Conservation (phyloP, 2,797 vertebrate species). For the Hippoglossus hippoglossus region DNA sequence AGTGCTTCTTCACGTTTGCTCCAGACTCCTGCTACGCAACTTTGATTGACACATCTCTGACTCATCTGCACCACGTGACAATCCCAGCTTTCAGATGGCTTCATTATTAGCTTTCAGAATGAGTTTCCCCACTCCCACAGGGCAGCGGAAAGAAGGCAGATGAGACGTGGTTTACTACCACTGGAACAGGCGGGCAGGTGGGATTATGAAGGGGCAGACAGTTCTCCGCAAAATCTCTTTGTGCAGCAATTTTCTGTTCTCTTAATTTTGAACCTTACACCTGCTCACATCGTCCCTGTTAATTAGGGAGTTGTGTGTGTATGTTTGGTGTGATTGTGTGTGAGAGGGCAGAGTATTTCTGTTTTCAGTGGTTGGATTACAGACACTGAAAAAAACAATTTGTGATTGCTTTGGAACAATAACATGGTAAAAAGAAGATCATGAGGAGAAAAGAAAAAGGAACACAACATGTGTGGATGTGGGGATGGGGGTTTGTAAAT, state of each 20-base stretch:
- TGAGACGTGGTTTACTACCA: constrained; percentile 25
- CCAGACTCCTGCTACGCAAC: no score
- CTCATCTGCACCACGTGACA: constrained; percentile 1
- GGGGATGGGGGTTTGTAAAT: not conserved
- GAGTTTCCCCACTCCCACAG: constrained; percentile 15
- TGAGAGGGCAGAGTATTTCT: not conserved
- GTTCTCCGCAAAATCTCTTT: constrained; percentile 35
- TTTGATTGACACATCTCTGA: constrained; percentile 35
- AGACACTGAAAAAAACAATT: not conserved
- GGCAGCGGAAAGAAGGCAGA: constrained; percentile 10
- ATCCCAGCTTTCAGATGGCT: constrained; percentile 33
- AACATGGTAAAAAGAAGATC: not conserved
- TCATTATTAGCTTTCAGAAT: constrained; percentile 44
- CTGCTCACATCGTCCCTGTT: constrained; percentile 44
- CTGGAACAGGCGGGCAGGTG: constrained; percentile 9
- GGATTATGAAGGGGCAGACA: constrained; percentile 20
- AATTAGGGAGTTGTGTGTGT: constrained; percentile 50
- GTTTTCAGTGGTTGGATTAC: not conserved
- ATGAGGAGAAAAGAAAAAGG: not conserved
- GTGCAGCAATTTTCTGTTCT: constrained; percentile 52
- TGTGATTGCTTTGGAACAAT: constrained; percentile 5
- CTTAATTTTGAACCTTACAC: constrained; percentile 63
- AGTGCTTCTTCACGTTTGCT: not conserved
- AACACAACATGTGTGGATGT: not conserved
- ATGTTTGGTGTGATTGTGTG: not conserved